These are phyloP conservation scores for Pipistrellus nathusii DNA, from an alignment of 2,797 vertebrate species.

Conservation along the genomic window DNA sequence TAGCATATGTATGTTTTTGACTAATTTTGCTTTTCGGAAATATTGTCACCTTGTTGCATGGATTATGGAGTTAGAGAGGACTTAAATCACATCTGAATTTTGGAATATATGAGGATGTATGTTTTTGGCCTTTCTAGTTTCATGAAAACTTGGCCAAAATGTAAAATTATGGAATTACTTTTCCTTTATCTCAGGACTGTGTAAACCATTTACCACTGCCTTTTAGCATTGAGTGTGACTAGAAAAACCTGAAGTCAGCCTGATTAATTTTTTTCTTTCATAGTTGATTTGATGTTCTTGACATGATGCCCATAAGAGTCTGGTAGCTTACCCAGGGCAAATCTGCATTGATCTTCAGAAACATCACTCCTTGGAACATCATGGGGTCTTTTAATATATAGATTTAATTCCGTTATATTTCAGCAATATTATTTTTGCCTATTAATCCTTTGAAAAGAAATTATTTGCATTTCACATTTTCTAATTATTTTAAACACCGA, in stretches of 20 bases:
- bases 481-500: background rate
- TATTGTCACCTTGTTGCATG: background rate
- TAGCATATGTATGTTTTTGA: background rate
- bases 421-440: constrained; percentile 28
- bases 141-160: background rate
- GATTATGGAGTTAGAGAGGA: background rate
- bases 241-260: background rate
- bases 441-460: background rate
- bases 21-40: background rate
- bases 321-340: background rate
- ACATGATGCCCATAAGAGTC: background rate
- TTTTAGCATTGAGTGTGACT: background rate
- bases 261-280: background rate
- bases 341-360: background rate
- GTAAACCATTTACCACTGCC: background rate
- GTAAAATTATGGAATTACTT: background rate
- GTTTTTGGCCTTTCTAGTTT: constrained; percentile 32
- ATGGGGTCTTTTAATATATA: background rate
- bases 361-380: background rate
- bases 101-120: background rate
- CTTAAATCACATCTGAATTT: background rate
- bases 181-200: background rate
- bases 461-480: constrained; percentile 26
- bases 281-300: background rate
- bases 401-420: constrained; percentile 19